Conservation (phyloP, 2,888 invertebrate species). For the Lathronympha strigana region DNA sequence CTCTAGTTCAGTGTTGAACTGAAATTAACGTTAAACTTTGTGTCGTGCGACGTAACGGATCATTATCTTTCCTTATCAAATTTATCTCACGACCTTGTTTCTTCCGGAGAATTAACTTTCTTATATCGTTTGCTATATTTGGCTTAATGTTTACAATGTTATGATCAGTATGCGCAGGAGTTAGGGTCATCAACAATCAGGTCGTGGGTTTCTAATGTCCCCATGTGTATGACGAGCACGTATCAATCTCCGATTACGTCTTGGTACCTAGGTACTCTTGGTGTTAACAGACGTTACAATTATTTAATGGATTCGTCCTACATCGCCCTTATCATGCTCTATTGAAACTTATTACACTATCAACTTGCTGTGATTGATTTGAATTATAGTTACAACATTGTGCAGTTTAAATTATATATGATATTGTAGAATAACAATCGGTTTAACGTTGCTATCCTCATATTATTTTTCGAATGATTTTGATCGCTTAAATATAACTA, state of each 20-base stretch:
- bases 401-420: conserved; percentile 12
- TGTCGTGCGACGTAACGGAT: conserved; percentile 49
- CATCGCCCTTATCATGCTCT: conserved; percentile 52
- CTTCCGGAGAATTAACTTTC: conserved; percentile 25
- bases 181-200: conserved; percentile 55
- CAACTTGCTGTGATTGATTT: conserved; percentile 29
- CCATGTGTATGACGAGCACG: conserved; percentile 46
- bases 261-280: no score
- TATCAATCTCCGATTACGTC: conserved; percentile 47
- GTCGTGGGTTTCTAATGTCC: conserved; percentile 56
- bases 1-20: conserved; percentile 50
- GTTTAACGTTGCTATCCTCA: no score
- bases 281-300: conserved; percentile 58
- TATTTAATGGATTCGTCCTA: conserved; percentile 64
- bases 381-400: conserved; percentile 1
- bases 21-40: conserved; percentile 52
- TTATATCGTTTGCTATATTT: conserved; percentile 41
- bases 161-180: conserved; percentile 42
- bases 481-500: background rate
- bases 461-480: background rate
- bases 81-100: conserved; percentile 63
- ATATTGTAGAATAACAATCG: no score
- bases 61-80: conserved; percentile 60
- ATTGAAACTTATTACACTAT: conserved; percentile 50
- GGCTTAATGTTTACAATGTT: conserved; percentile 43